These are phyloP conservation scores for Mythimna loreyi DNA, from an alignment of 2,888 invertebrate species.

Conservation along the genomic window DNA sequence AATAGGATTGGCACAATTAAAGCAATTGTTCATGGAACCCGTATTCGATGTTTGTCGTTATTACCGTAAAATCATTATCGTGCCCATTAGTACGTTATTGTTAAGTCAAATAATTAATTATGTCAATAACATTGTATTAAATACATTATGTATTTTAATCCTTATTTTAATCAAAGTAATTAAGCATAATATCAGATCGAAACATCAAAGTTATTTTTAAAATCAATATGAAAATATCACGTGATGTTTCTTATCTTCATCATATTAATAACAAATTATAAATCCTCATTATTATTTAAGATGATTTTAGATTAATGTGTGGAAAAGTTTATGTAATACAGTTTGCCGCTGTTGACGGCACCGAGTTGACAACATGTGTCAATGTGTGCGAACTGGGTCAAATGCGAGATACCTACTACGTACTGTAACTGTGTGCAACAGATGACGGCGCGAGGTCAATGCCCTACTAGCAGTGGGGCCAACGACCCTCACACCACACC, in stretches of 20 bases:
- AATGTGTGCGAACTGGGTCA: slow-evolving; percentile 79
- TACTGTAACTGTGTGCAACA: slow-evolving; percentile 76
- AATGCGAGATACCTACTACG: slow-evolving; percentile 71
- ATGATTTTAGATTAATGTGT: slow-evolving; percentile 61
- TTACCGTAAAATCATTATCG: slow-evolving; percentile 9
- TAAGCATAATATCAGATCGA: slow-evolving; percentile 22
- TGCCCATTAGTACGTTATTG: not conserved
- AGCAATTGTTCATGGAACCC: not conserved
- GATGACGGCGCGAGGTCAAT: slow-evolving; percentile 79
- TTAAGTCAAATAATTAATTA: slow-evolving; percentile 7
- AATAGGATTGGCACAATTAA: not conserved
- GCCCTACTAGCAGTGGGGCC: slow-evolving; percentile 74
- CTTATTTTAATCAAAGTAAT: slow-evolving; percentile 31
- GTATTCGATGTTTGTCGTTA: slow-evolving; percentile 12
- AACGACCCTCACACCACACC: slow-evolving; percentile 74
- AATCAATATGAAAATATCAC: slow-evolving; percentile 31
- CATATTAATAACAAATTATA: slow-evolving; percentile 43
- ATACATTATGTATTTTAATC: slow-evolving; percentile 8
- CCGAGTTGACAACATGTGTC: slow-evolving; percentile 63
- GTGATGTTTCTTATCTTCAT: slow-evolving; percentile 40
- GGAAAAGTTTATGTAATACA: slow-evolving; percentile 70
- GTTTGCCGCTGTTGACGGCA: slow-evolving; percentile 57
- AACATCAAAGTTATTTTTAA: slow-evolving; percentile 42
- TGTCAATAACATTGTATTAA: slow-evolving; percentile 4
- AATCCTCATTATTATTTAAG: slow-evolving; percentile 33